Base-by-base conservation (phyloP, 2,113 vertebrate genomes). In the Amazona vittata region DNA sequence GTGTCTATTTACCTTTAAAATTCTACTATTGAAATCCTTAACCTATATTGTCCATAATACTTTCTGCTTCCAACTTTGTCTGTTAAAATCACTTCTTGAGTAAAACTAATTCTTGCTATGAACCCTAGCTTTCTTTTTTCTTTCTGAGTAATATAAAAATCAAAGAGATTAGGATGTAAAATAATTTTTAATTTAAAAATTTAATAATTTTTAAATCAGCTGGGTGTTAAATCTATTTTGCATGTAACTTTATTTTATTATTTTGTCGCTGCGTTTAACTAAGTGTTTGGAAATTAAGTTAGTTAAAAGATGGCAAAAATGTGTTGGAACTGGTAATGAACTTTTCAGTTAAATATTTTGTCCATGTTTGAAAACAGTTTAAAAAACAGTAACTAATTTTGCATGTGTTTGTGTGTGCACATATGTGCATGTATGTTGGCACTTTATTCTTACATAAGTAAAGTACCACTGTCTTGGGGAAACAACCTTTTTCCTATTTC, bases 381-480 rank as follows among this genome's bases (percentile, higher is more conserved):
- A 25, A 22, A 65, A 81, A 81, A 8, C 2, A 14, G 13, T 50
- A 4, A 1, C 17, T 70, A 70, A 49, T 67, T 62, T 14, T 70
- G 33, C 29, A 25, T 4, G 2, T 21, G 10, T 17, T 14, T 33
- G 5, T 53, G 25, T 31, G 37, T 43, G 29, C 5, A 8, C 5
- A 18, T 5, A 6, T 46, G 24, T 26, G 5, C 10, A 2, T 18
- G 14, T 6, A 6, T 17, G 9, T 3, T 22, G 12, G 1, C 9
- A 29, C 16, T n/a, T 86, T 57, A 31, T 65, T 65, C 15, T 33
- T 67, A 25, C 1, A 10, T 9, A 89, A 26, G 12, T 26, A 11
- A 82, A 76, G 19, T 21, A 49, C 6, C 5, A 9, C 7, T 65
- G 10, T 10, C 29, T 47, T 39, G 35, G 29, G 20, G 49, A 67